Percentiles rank a stretch among this genome's conserved stretches.
These are phyloP conservation scores for Lethenteron reissneri DNA, from an alignment of 2,113 vertebrate genomes.

Conservation along the genomic window DNA sequence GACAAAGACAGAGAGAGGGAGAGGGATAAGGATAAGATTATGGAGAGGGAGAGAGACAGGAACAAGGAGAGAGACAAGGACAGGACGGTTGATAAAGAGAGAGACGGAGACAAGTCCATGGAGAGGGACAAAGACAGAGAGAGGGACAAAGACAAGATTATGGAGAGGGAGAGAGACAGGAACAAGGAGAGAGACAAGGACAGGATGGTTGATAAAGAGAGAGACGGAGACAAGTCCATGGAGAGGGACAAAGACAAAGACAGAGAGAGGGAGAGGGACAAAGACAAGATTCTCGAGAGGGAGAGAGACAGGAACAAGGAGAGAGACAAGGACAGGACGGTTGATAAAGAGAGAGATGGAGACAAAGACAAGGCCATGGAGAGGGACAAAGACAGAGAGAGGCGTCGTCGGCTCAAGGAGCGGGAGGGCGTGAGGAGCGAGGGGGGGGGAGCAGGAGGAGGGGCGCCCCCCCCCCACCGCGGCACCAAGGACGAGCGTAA, in stretches of 20 bases:
- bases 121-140: constrained; percentile 65
- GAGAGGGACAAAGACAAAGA: too few species aligned
- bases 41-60: too few species aligned
- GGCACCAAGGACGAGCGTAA: too few species aligned
- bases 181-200: constrained; percentile 27
- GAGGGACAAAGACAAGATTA: constrained; percentile 8
- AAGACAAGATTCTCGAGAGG: constrained; percentile 7
- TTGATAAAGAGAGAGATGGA: too few species aligned
- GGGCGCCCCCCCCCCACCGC: too few species aligned
- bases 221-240: constrained; percentile 42
- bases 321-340: constrained; percentile 44
- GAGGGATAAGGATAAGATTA: too few species aligned
- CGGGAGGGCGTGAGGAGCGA: too few species aligned
- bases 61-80: too few species aligned
- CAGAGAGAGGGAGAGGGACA: constrained; percentile 35
- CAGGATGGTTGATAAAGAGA: constrained; percentile 30
- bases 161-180: too few species aligned
- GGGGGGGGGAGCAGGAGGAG: too few species aligned
- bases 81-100: too few species aligned
- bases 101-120: constrained; percentile 24
- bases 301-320: constrained; percentile 43
- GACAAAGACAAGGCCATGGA: constrained; percentile 55
- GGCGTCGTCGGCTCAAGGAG: constrained; percentile 14
- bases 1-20: too few species aligned
- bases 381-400: constrained; percentile 55